Conservation (phyloP, 2,888 invertebrate genomes). For the Anagyrus pseudococci region DNA sequence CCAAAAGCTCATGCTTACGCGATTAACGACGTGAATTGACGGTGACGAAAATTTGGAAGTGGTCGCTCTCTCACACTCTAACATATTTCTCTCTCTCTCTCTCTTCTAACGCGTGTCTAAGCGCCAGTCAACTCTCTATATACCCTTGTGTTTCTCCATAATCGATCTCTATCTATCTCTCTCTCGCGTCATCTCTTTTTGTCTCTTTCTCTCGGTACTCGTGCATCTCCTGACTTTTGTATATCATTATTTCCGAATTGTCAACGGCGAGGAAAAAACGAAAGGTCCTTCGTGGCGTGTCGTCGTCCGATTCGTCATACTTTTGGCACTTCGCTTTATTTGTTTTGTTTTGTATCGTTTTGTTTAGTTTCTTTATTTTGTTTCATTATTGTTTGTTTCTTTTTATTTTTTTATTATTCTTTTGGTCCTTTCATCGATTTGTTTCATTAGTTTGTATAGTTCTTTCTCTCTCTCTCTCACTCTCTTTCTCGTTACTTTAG, state of each 20-base stretch:
- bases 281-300: conserved; percentile 12
- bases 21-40: conserved; percentile 24
- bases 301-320: conserved; percentile 5
- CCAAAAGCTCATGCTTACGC: conserved; percentile 6
- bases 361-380: conserved; percentile 4
- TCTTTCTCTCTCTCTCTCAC: not conserved
- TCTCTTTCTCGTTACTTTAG: not conserved
- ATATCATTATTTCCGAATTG: not conserved
- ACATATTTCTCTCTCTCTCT: not conserved
- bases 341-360: conserved; percentile 25
- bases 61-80: conserved; percentile 12
- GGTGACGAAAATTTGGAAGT: conserved; percentile 34
- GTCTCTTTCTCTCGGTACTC: not conserved
- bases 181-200: not conserved
- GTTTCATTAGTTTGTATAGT: not conserved
- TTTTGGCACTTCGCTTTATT: conserved; percentile 36
- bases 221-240: not conserved
- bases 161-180: not conserved
- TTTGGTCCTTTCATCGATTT: no score
- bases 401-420: conserved; percentile 4
- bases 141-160: not conserved
- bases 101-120: not conserved
- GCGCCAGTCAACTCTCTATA: not conserved
- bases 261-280: conserved; percentile 18
- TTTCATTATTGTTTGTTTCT: conserved; percentile 11